Base-by-base conservation (phyloP, 2,888 invertebrate species). In the Xanthorhoe designata region DNA sequence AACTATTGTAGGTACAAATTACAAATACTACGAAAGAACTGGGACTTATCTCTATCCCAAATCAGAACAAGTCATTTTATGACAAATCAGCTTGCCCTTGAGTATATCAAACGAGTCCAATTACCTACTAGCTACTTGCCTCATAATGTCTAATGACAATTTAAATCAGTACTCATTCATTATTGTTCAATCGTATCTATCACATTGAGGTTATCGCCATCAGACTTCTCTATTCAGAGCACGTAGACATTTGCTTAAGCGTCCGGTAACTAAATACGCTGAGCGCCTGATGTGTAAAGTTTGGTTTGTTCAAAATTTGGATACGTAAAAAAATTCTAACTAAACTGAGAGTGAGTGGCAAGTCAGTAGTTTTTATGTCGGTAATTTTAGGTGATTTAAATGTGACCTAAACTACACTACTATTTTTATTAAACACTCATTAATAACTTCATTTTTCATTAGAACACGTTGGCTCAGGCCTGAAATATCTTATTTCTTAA, bases 31-130 rank as follows among this genome's bases (percentile, higher is more conserved):
- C n/a, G 8, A 13, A 42, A 42, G 50, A 32, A 32, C 32, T 32
- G 32, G 32, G 32, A 50, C 35, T 13, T 8, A 58, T 35, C 50
- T 15, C 53, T 8, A 58, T 35, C 50, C 18, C 53, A 60, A 60
- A 42, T 42, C 13, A 42, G 45, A 45, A 15, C 18, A 52, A 24
- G 66, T 66, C 66, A 70, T 70, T 66, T 64, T 18, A 68, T 70
- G 68, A 66, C 68, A 56, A 47, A 18, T 50, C 8, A 63, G 24
- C 42, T 59, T 60, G 19, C 47, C 9, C 18, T 59, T 38, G 58
- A 32, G 32, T 32, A 5, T 32, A 52, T 42, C 38, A 51, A 35
- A 42, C 3, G 38, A 42, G 38, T 60, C 32, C 13, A 60, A 60
- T 49, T 15, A n/a, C n/a, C n/a, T n/a, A 42, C 19, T 9, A 45